Percentiles rank a stretch among this genome's conserved stretches.
These are phyloP conservation scores for Zapus hudsonius DNA, from an alignment of 2,113 vertebrate genomes.

Conservation along the genomic window DNA sequence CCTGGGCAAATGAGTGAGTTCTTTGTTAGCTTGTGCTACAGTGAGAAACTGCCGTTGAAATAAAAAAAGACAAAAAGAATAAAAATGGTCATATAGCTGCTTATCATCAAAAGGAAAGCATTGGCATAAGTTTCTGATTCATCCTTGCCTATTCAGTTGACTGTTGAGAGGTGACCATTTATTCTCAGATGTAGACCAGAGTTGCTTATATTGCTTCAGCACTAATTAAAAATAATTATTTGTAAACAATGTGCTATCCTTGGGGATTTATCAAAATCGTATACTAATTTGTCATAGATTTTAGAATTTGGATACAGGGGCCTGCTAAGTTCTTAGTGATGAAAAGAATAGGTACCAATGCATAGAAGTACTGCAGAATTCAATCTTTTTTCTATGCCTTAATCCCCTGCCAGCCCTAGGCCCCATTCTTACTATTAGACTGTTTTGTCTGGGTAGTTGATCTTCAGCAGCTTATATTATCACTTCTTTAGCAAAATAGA, in stretches of 20 bases:
- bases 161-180: not conserved
- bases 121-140: not conserved
- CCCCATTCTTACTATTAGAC: not conserved
- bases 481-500: constrained; percentile 43
- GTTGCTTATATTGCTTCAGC: not conserved
- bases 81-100: not conserved
- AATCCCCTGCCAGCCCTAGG: not conserved
- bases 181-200: constrained; percentile 11
- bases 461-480: constrained; percentile 34
- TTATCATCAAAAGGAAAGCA: not conserved
- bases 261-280: constrained; percentile 35
- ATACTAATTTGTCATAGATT: not conserved
- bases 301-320: not conserved
- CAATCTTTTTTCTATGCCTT: not conserved
- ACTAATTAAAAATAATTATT: not conserved
- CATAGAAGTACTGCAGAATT: not conserved
- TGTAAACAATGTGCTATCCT: not conserved
- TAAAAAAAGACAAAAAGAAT: too few species aligned
- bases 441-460: not conserved
- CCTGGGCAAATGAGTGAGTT: too few species aligned
- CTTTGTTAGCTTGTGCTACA: too few species aligned
- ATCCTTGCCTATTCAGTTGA: not conserved
- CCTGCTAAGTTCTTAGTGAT: not conserved
- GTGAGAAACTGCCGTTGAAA: too few species aligned
- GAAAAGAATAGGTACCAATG: not conserved